Evolutionary conservation across 2,113 vertebrate species (phyloP), one percentile per base, ranked within the genome.

Genomic region (Diphyllodes magnificus): DNA sequence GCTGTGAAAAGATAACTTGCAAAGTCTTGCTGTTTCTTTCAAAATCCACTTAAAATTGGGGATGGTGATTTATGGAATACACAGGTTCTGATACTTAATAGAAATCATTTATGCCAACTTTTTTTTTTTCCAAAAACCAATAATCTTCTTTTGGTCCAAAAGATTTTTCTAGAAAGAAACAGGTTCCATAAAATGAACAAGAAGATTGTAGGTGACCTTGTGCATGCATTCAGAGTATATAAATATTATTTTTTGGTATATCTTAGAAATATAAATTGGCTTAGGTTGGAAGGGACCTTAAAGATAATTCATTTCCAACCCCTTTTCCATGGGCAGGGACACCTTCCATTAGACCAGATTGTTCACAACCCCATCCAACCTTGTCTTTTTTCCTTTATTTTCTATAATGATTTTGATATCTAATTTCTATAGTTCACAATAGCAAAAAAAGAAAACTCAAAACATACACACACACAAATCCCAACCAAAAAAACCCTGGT

Each of bases 1-100:
- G 45, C 72, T 53, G 79, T 45, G 71, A 92, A 96, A 93, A 94
- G 93, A 83, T 94, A 90, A 93, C 68, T 83, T 54, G 79, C 75
- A 63, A 88, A 57, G 37, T 75, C 65, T 72, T 84, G 53, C 57
- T 84, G n/a, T 78, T 87, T 88, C 64, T 92, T 91, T 91, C 90
- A 92, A 94, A 95, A 88, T 53, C 54, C 56, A 91, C 66, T 95
- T 88, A 71, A 90, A 81, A 90, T 56, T 31, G 5, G 25, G 24
- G 37, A 80, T 60, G 15, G 37, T 86, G 85, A 80, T 73, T 95
- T 88, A 95, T n/a, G n/a, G 33, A 92, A 40, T 37, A 59, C 2
- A 9, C 37, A 77, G n/a, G 18, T 88, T 85, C 37, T 92, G 33
- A 42, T 63, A 77, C 13, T 59, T 70, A 44, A 59, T 45, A 82